A percentile compares a stretch with the other conserved stretches of the same genome.
These are phyloP conservation scores for Tromatobia lineatoria DNA, from an alignment of 2,888 invertebrate species.

Conservation along the genomic window DNA sequence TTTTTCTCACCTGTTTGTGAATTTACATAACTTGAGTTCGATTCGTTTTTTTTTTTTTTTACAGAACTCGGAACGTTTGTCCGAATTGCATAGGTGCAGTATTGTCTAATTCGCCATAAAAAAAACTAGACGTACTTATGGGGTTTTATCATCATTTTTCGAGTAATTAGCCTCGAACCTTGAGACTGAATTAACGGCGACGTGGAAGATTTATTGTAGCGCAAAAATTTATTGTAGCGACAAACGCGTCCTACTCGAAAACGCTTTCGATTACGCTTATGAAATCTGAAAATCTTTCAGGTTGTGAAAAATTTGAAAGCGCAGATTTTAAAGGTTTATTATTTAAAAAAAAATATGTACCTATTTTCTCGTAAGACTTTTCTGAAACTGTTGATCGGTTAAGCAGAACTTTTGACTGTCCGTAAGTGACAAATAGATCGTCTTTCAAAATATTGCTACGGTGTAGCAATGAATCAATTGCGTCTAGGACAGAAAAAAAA, in stretches of 20 bases:
- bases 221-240: conserved; percentile 2
- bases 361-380: not conserved
- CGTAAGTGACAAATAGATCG: not conserved
- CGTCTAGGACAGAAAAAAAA: not conserved
- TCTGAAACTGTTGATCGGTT: not conserved
- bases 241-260: not conserved
- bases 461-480: conserved; percentile 33
- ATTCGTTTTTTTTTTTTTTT: conserved; percentile 28
- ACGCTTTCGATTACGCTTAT: too few species aligned
- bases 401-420: not conserved
- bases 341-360: not conserved
- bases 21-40: not conserved
- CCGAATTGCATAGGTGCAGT: conserved; percentile 68
- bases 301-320: too few species aligned
- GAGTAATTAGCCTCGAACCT: conserved; percentile 13
- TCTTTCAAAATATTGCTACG: not conserved
- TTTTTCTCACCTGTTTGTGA: not conserved
- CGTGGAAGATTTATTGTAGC: not conserved
- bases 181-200: conserved; percentile 44
- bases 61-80: conserved; percentile 71
- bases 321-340: too few species aligned
- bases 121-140: not conserved
- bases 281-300: too few species aligned
- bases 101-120: conserved; percentile 28
- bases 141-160: not conserved